These are phyloP conservation scores for Plutomurus gul DNA, from an alignment of 1,140 invertebrate genomes.

Conservation along the genomic window DNA sequence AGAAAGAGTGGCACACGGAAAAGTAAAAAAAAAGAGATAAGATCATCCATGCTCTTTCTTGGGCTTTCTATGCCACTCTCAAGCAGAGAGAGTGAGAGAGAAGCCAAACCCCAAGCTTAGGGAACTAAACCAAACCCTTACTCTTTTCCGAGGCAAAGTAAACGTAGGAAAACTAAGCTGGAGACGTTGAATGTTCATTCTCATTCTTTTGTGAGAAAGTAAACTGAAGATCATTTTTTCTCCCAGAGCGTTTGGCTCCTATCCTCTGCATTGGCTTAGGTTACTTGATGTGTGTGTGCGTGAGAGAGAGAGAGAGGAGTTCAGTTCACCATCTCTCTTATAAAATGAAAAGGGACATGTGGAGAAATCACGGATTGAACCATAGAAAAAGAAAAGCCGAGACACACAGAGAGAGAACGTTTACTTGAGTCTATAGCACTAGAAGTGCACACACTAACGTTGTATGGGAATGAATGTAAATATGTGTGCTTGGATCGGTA, in stretches of 20 bases:
- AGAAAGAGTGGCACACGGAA: background rate
- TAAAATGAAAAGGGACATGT: background rate
- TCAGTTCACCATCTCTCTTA: background rate
- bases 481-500: too few relatives aligned
- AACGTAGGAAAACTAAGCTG: background rate
- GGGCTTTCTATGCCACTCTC: background rate
- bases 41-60: background rate
- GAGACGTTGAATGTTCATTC: background rate
- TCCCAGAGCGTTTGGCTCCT: background rate
- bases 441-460: too few relatives aligned
- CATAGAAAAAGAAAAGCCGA: background rate
- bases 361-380: background rate
- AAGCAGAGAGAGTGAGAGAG: background rate
- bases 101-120: background rate
- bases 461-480: too few relatives aligned
- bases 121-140: background rate
- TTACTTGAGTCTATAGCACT: too few relatives aligned
- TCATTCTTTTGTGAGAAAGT: slow-evolving; percentile 4
- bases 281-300: background rate
- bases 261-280: background rate
- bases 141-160: background rate
- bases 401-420: background rate
- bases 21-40: slow-evolving; percentile 11
- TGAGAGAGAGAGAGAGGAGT: background rate
- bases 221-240: slow-evolving; percentile 7